phyloP scores from a whole-genome alignment of 2,888 invertebrate genomes.

The Xanthia togata region DNA sequence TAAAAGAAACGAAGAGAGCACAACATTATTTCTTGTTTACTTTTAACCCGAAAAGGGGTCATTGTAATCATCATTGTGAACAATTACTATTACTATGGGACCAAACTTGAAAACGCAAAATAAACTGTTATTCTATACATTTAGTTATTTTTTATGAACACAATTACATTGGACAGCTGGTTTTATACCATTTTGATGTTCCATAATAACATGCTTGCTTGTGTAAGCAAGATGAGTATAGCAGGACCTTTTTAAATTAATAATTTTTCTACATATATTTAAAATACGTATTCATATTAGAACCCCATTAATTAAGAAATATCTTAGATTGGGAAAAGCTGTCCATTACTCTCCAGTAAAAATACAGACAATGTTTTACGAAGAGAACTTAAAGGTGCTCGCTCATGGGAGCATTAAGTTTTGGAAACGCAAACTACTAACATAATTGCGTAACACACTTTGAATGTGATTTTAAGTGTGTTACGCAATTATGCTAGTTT shows the following conservation, averaged over 20 bases:
- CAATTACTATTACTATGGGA: neutral
- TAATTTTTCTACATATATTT: neutral
- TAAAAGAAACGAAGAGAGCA: neutral
- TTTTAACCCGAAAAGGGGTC: neutral
- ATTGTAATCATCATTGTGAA: neutral
- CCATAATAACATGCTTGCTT: neutral
- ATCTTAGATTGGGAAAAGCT: neutral
- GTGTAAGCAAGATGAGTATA: neutral
- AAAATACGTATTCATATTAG: neutral
- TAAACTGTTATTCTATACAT: too few species aligned
- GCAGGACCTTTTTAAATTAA: neutral
- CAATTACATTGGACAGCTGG: neutral
- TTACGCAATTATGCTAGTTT: too few species aligned
- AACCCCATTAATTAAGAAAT: neutral
- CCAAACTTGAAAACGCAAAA: neutral
- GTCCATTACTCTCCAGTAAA: too few species aligned
- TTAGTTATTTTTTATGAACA: neutral
- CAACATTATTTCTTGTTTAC: neutral
- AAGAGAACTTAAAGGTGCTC: too few species aligned
- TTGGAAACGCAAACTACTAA: too few species aligned
- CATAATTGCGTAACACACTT: too few species aligned
- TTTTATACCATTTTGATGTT: neutral
- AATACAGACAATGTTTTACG: too few species aligned
- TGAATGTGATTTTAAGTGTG: too few species aligned
- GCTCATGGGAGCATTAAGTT: too few species aligned